Evolutionary conservation across 2,797 vertebrate species (phyloP), one percentile per base, ranked within the genome.

Genomic region (Artibeus jamaicensis): DNA sequence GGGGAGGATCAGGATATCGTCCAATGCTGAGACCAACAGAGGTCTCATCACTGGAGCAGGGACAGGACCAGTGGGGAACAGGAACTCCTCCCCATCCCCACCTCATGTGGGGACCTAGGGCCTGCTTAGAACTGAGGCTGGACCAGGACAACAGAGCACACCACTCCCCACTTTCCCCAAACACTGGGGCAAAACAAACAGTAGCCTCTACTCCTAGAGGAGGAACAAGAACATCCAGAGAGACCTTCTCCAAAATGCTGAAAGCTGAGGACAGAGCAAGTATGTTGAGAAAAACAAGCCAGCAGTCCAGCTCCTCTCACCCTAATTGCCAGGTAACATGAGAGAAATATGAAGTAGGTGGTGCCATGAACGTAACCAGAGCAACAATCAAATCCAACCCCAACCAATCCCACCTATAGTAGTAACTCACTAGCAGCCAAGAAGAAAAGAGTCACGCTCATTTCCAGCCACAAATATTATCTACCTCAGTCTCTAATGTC

Each of bases 391-490:
- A 94, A 87, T 9, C 44, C 84, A 94, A 86, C 14, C 24, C 44
- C 77, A 79, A 57, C 16, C 77, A 92, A 26, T 62, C 55, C 22
- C 70, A 48, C 42, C 70, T 32, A 65, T 12, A 29, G 21, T 44
- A 67, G 73, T 14, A 84, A 88, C 37, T 91, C 42, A 84, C n/a
- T 46, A 81, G 32, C 62, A 90, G 3, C 22, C 76, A 46, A n/a
- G 32, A 94, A 89, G 32, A 70, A 95, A 90, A 94, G 29, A 96
- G 7, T 5, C 46, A 85, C 50, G 24, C 29, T 19, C 12, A 12
- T 93, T 65, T 96, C 89, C 65, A 83, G 86, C 24, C 84, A 84
- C 57, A 84, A 91, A 89, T 62, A 71, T 65, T 84, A 92, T 92
- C 92, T 62, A 62, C 59, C 29, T 32, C 29, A 65, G 59, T 65